Evolutionary conservation across 2,797 vertebrate genomes (phyloP), one percentile per base, ranked within the genome.

Genomic region (Austrolebias charrua): DNA sequence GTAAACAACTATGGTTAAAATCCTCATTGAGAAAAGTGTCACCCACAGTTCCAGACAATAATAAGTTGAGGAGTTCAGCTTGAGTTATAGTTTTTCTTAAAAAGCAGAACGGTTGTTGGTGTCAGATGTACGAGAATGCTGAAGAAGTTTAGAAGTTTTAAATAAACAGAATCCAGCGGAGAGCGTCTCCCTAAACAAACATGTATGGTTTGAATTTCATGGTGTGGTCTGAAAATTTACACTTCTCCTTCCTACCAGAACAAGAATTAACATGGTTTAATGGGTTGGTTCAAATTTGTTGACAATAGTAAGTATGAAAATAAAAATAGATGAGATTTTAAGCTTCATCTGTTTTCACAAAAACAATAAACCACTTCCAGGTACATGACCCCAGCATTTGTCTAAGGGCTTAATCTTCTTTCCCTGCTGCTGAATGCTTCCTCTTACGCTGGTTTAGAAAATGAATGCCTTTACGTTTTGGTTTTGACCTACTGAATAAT

Each of bases 381-480:
- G 76, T 88, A 78, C 28, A 53, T 19, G 57, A 65, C 66, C 80
- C 67, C 71, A 82, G 70, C 63, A 69, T 75, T 68, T 10, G 24
- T 73, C 16, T 38, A 76, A 63, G 46, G 60, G 68, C 49, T 80
- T 33, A 42, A 50, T 47, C 42, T 60, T 48, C 2, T 11, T 46
- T 33, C 58, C 62, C 4, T 12, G 42, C 69, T 75, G 83, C 83
- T 67, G 84, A 66, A 82, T 71, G 78, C 78, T 88, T 75, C 81
- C 84, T 79, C 88, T 80, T 88, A 81, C 89, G 84, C 82, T 84
- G 88, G 89, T 86, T 90, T 89, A 79, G 87, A 87, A 91, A 92
- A 92, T 91, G 84, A 93, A 86, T 85, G 88, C 84, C 83, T 89
- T 83, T 76, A 72, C 86, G 83, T 90, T 89, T 86, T 84, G 87